Base-by-base conservation (phyloP, 2,797 vertebrate genomes). In the Lateolabrax maculatus region DNA sequence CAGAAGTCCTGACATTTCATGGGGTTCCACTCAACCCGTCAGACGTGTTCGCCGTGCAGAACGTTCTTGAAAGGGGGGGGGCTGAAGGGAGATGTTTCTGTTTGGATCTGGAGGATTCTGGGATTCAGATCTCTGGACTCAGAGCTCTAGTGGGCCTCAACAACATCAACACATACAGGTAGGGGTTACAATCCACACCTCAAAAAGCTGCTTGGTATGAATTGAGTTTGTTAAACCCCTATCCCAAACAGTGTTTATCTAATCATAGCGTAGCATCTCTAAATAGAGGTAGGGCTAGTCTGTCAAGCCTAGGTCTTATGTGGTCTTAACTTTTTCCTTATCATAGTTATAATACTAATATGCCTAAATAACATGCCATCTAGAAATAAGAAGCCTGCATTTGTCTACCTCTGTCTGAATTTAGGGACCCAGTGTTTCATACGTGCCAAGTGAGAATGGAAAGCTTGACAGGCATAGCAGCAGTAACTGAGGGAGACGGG, bases 101-200 rank as follows among this genome's bases (percentile, higher is more conserved):
- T 79, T 89, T 99, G 83, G 96, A 98, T 87, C 84, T 99, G 46
- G 93, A 93, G 63, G 93, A 94, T 79, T 97, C 96, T 0, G 91
- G 95, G 75, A 88, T 98, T 25, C 91, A 94, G 27, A 67, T 95
- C 43, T 79, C 90, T 5, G 97, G 97, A 36, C 93, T 99, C 18
- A 93, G 80, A 75, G 87, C 94, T 49, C 90, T 99, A 65, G 90
- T 96, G 48, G 90, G 91, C 57, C 94, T 97, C 13, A 79, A 83
- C 87, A 96, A 95, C 27, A 93, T 99, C 79, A 77, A 87, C 19
- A 93, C 84, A 0, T 98, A 97, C 94, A 97, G 97, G 98, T 99
- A 89, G 25, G 8, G 62, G 91, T 68, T 75, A 37, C 31, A 66
- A 16, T 46, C 15, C 9, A 71, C 23, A 55, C 36, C 5, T 39